Conservation (phyloP, 2,797 vertebrate genomes). For the Cuniculus paca region DNA sequence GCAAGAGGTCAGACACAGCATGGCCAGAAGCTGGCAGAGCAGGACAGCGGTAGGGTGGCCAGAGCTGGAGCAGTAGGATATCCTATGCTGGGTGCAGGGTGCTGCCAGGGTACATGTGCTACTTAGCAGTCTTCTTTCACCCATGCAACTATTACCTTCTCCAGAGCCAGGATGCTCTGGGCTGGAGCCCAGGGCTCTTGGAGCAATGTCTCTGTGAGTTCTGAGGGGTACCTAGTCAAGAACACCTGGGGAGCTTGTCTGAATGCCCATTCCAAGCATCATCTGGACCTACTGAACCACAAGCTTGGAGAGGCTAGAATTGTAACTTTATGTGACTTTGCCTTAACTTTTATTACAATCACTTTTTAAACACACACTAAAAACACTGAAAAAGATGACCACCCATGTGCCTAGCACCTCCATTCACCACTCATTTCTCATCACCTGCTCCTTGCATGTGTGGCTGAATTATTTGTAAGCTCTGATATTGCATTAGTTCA, state of each 20-base stretch:
- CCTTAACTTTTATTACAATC: not conserved
- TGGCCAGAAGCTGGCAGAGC: not conserved
- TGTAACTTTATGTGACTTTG: not conserved
- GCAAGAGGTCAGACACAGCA: not conserved
- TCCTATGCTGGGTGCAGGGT: fast-evolving
- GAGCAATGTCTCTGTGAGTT: not conserved
- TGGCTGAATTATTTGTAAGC: not conserved
- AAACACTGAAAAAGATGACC: not conserved
- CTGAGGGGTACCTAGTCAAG: not conserved
- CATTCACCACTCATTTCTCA: not conserved
- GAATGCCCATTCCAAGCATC: not conserved
- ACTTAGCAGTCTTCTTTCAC: not conserved
- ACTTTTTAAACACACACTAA: slow-evolving; percentile 19
- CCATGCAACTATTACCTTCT: not conserved
- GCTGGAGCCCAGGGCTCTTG: not conserved
- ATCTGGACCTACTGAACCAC: not conserved
- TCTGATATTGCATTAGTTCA: not conserved
- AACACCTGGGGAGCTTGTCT: not conserved
- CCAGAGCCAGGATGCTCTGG: not conserved
- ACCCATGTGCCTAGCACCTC: not conserved
- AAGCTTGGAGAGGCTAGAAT: not conserved
- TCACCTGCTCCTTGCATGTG: not conserved
- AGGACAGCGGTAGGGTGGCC: not conserved
- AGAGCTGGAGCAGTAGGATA: not conserved
- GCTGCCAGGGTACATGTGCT: not conserved